Percentiles rank a stretch among this genome's conserved stretches.
These are phyloP conservation scores for Nysson spinosus DNA, from an alignment of 2,888 invertebrate genomes.

Conservation along the genomic window DNA sequence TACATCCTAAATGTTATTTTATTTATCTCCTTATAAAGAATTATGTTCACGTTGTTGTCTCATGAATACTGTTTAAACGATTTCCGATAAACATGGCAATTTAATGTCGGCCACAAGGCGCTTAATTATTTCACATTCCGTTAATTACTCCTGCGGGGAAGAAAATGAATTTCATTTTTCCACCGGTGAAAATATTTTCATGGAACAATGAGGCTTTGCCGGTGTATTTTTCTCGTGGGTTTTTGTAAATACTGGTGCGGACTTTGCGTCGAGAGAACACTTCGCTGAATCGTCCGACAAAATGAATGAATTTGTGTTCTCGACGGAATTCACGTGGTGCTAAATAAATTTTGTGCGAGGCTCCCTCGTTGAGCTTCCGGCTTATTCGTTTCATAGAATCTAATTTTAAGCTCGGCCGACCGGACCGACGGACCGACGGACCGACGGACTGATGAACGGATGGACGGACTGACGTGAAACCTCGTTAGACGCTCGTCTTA, in stretches of 20 bases:
- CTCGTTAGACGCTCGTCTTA: slow-evolving; percentile 49
- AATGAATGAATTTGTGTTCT: slow-evolving; percentile 38
- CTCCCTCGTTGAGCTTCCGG: slow-evolving; percentile 42
- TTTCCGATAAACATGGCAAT: no score
- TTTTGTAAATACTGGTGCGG: slow-evolving; percentile 2
- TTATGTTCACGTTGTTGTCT: no score
- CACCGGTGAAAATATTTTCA: not conserved
- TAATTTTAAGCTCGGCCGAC: slow-evolving; percentile 53
- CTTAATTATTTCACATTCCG: no score
- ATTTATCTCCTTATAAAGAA: no score
- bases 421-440: slow-evolving; percentile 7
- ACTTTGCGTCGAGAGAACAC: not conserved
- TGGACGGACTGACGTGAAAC: slow-evolving; percentile 22
- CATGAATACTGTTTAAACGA: no score
- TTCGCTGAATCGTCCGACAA: not conserved
- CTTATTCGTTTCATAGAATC: slow-evolving; percentile 52
- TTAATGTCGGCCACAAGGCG: no score
- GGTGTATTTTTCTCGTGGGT: not conserved
- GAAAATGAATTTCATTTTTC: no score
- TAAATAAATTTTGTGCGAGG: slow-evolving; percentile 49
- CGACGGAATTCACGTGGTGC: slow-evolving; percentile 34
- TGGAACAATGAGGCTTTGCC: not conserved
- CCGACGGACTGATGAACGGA: slow-evolving; percentile 9
- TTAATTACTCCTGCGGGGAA: no score
- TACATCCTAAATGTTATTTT: no score